phyloP scores from a whole-genome alignment of 30 jellyfish, hydroid and myxozoan species.

The Mastigias papua region DNA sequence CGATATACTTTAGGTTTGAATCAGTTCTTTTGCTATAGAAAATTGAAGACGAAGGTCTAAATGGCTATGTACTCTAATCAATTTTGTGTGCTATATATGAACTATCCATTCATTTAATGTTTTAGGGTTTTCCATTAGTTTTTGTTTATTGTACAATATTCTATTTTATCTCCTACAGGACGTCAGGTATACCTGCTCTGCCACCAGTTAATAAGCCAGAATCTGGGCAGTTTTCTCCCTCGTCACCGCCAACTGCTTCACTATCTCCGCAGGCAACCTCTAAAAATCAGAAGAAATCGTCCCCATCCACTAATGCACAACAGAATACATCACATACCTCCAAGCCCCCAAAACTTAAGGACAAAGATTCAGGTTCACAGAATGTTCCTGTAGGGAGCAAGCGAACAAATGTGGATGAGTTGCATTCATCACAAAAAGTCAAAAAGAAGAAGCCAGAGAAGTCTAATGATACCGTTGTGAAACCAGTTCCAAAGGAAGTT shows the following conservation, averaged over 20 bases:
- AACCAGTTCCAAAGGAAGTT: constrained; percentile 69
- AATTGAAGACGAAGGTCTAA: no score
- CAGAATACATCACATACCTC: constrained; percentile 37
- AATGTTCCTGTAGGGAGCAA: constrained; percentile 47
- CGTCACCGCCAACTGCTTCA: constrained; percentile 71
- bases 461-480: constrained; percentile 40
- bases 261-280: constrained; percentile 54
- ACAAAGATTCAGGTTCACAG: constrained; percentile 52
- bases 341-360: constrained; percentile 67
- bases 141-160: background rate
- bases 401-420: constrained; percentile 74
- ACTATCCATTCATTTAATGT: background rate
- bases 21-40: no score
- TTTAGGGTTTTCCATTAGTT: background rate
- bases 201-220: constrained; percentile 75
- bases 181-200: constrained; percentile 57
- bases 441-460: constrained; percentile 88
- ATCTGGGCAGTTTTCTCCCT: constrained; percentile 41
- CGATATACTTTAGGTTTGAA: no score
- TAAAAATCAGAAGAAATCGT: constrained; percentile 53
- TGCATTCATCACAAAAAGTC: constrained; percentile 46
- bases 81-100: no score
- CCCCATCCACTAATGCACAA: constrained; percentile 66
- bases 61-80: no score
- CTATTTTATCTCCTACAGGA: constrained; percentile 18